Conservation (phyloP, 2,888 invertebrate species). For the Sminthurides aquaticus region DNA sequence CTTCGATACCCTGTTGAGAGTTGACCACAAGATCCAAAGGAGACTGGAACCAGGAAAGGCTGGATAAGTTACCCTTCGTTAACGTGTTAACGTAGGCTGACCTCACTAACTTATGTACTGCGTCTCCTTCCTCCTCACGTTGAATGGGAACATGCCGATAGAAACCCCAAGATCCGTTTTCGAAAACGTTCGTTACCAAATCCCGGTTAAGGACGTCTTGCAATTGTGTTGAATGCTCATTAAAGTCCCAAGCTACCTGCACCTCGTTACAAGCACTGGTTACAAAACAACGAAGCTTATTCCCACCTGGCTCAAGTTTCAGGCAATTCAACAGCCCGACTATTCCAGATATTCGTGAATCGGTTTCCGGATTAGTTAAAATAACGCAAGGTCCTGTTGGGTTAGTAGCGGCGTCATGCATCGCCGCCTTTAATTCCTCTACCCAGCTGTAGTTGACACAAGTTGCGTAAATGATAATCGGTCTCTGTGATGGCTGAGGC, state of each 20-base stretch:
- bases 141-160: constrained; percentile 71
- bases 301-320: constrained; percentile 49
- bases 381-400: too few species aligned
- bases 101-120: background rate
- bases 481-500: background rate
- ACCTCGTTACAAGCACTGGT: background rate
- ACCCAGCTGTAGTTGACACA: constrained; percentile 72
- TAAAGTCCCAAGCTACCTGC: background rate
- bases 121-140: constrained; percentile 46
- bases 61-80: constrained; percentile 76
- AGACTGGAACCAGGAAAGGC: constrained; percentile 67
- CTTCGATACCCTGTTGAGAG: background rate
- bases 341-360: too few species aligned
- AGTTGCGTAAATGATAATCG: constrained; percentile 57
- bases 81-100: constrained; percentile 64
- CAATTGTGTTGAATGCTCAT: background rate
- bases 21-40: constrained; percentile 44
- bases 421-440: constrained; percentile 64
- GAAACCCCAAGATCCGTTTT: constrained; percentile 63
- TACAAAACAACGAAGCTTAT: constrained; percentile 46
- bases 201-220: constrained; percentile 11
- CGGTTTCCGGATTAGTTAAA: too few species aligned
- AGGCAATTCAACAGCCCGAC: constrained; percentile 54
- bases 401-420: constrained; percentile 54
- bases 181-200: constrained; percentile 24